Evolutionary conservation across 2,888 invertebrate species (phyloP).

Genomic region (Parapristionchus giblindavisi): DNA sequence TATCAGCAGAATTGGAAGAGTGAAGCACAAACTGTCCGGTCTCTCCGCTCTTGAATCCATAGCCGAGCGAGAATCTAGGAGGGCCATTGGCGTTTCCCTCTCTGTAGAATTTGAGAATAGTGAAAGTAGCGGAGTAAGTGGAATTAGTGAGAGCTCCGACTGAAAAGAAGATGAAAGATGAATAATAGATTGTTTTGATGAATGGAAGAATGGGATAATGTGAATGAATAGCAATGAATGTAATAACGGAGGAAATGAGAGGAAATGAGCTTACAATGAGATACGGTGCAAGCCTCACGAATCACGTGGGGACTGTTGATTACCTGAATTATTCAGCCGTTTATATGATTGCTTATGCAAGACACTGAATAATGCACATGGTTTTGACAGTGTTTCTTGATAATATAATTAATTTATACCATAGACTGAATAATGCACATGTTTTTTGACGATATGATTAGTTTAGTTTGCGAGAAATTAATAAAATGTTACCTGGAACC

Average conservation of each 20-base stretch:
- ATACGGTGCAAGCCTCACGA: constrained; percentile 70
- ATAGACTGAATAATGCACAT: neutral
- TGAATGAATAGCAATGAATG: neutral
- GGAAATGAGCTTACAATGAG: constrained; percentile 64
- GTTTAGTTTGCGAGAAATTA: neutral
- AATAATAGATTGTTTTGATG: neutral
- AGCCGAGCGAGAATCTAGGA: constrained; percentile 69
- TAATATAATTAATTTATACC: neutral
- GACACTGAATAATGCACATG: neutral
- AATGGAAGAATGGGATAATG: neutral
- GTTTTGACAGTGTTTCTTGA: neutral
- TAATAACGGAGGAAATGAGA: neutral
- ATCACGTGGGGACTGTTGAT: constrained; percentile 70
- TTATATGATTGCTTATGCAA: neutral
- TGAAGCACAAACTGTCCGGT: constrained; percentile 70
- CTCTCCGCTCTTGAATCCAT: constrained; percentile 70
- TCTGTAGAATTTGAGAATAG: constrained; percentile 70
- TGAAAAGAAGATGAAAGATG: constrained; percentile 53
- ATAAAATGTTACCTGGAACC: constrained; percentile 67
- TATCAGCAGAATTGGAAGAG: constrained; percentile 69
- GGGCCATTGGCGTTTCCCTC: constrained; percentile 70
- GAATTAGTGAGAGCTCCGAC: constrained; percentile 70
- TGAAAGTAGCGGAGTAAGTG: constrained; percentile 70
- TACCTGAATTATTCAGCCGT: constrained; percentile 53
- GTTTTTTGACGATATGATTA: too few relatives aligned